Base-by-base conservation (phyloP, 2,888 invertebrate species). In the Ormyrus thymus region DNA sequence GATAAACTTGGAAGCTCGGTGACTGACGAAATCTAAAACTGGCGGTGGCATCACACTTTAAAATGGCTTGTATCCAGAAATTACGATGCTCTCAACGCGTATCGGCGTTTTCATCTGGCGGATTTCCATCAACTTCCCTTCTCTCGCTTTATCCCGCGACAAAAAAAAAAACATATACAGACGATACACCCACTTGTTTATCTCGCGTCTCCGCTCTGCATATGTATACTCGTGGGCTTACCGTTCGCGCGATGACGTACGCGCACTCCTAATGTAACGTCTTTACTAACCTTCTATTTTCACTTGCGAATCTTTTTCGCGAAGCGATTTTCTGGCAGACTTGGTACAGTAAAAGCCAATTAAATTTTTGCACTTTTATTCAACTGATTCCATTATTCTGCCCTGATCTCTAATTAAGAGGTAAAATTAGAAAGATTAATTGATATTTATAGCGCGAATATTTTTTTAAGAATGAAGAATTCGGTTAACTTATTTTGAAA, bases 1-100 rank as follows among this genome's bases (percentile, higher is more conserved):
- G 76, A 81, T 79, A 81, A 81, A 72, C 68, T 81, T 81, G 81
- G 79, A 81, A 79, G 29, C 53, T 45, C 66, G 75, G 29, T 81
- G 87, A 89, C 87, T 87, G 87, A 88, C 84, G 84, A 84, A 85
- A 86, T 88, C 87, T 89, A 89, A 88, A 87, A 86, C 84, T 83
- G 84, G 85, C 86, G 85, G 83, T 89, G 87, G 85, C 84, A 83
- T 88, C 86, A 83, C 78, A 82, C 83, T 85, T 85, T 84, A 82
- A 84, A 85, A 86, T 89, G 88, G 89, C 88, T 82, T 81, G 79
- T 81, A 84, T 88, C 88, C 89, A 89, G 86, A 86, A 87, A 86
- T 86, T 85, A 89, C 84, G 84, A 84, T 81, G 83, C 80, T 83
- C 71, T 69, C 61, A 66, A 62, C 78, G 84, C 83, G 83, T 88